Evolutionary conservation across 2,888 invertebrate species (phyloP).

Genomic region (Dicyrtomina minuta): DNA sequence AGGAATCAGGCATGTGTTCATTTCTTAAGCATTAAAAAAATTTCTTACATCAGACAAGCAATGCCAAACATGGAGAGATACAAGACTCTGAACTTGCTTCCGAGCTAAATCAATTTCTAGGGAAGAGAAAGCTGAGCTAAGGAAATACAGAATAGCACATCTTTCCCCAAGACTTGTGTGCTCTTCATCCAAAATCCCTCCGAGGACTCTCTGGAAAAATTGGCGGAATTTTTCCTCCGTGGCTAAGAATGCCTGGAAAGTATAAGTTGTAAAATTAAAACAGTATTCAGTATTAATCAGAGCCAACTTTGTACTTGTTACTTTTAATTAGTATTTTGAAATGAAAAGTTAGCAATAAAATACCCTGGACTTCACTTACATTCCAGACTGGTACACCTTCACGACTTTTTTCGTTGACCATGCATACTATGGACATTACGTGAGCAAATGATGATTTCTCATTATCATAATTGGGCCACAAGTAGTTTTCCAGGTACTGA

Average conservation of each 20-base stretch:
- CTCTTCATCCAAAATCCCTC: constrained; percentile 75
- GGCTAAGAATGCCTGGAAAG: constrained; percentile 70
- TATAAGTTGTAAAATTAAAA: constrained; percentile 15
- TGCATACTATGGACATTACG: constrained; percentile 93
- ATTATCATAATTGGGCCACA: constrained; percentile 91
- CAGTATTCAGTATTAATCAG: too few species aligned
- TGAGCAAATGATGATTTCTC: constrained; percentile 79
- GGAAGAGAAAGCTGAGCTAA: constrained; percentile 96
- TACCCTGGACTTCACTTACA: constrained; percentile 61
- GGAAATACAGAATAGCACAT: constrained; percentile 68
- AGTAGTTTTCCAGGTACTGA: constrained; percentile 92
- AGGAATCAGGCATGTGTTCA: neutral
- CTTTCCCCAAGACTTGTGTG: constrained; percentile 70
- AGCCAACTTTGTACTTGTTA: neutral
- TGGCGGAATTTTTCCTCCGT: constrained; percentile 73
- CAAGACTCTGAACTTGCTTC: constrained; percentile 85
- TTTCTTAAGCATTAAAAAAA: neutral
- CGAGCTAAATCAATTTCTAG: constrained; percentile 93
- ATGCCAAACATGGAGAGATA: constrained; percentile 91
- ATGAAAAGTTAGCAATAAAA: neutral
- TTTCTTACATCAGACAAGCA: constrained; percentile 73
- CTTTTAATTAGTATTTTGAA: neutral
- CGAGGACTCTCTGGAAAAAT: constrained; percentile 79
- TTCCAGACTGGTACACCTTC: constrained; percentile 97
- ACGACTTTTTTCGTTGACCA: constrained; percentile 98